Base-by-base conservation (phyloP, 2,113 vertebrate genomes). In the Cairina moschata region DNA sequence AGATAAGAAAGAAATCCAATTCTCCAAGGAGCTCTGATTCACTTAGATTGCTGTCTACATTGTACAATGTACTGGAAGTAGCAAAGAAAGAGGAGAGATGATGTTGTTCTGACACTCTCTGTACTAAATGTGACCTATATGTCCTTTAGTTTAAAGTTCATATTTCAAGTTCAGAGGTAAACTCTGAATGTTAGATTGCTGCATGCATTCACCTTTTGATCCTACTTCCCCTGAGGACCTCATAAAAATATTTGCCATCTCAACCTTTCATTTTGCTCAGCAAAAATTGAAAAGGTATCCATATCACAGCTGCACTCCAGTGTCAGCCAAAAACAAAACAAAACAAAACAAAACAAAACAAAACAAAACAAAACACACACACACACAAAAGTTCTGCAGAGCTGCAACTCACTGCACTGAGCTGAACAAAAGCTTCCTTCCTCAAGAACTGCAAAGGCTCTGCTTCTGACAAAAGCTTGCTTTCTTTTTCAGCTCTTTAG, bases 401-500 rank as follows among this genome's bases (percentile, higher is more conserved):
- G 94, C 89, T 91, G 95, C 80, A 92, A 96, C 91, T 95, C 90
- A 93, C 83, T 94, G 92, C 94, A 90, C 90, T 91, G 74, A 86
- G 80, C 74, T 86, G 79, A 96, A 96, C 92, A 96, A 97, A 97
- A 92, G 92, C 92, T 83, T 94, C 60, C 60, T 95, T 97, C 94
- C 91, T 85, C 83, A 96, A 96, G 91, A 93, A 95, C 54, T 93
- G 87, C 60, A 96, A 92, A 95, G 91, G 82, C 91, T 93, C 75
- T 65, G 86, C 96, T 95, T 96, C 92, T 96, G 90, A 97, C 92
- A 96, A 95, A 97, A 90, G 91, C 85, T 91, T 91, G 62, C 94
- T 94, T 97, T 96, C 95, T 96, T 95, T 95, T 42, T 78, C 54
- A 90, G 93, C 91, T 95, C 94, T 96, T 97, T 95, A 91, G 85